Percentiles rank a stretch among this genome's conserved stretches.
These are phyloP conservation scores for Ficedula albicollis DNA, from an alignment of 2,797 vertebrate genomes.

Conservation along the genomic window DNA sequence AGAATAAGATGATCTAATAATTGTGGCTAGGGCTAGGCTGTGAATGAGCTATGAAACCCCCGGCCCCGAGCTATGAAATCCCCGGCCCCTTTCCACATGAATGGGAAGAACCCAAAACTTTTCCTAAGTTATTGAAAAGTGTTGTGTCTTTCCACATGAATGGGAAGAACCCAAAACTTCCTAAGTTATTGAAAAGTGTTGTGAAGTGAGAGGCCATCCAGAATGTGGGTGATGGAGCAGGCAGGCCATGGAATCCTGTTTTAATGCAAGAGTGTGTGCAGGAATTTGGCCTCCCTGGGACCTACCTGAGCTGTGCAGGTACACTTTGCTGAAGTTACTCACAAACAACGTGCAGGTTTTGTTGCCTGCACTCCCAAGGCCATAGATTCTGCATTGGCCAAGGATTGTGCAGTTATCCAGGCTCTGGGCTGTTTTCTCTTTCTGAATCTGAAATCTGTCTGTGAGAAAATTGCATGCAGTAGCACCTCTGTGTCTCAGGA, in stretches of 20 bases:
- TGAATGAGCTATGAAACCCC: neutral
- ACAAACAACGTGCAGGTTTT: rapidly evolving
- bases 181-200: neutral
- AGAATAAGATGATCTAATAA: neutral
- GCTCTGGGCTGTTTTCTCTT: neutral
- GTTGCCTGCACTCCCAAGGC: neutral
- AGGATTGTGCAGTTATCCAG: neutral
- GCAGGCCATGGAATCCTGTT: neutral
- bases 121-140: neutral
- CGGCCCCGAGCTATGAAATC: no score
- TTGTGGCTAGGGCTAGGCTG: neutral
- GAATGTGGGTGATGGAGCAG: neutral
- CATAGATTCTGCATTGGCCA: neutral
- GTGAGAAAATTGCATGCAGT: neutral
- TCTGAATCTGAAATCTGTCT: neutral
- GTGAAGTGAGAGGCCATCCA: neutral
- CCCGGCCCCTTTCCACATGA: neutral
- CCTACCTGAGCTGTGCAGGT: neutral
- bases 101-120: neutral
- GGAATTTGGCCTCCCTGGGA: neutral
- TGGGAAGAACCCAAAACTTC: neutral
- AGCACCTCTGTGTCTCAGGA: neutral
- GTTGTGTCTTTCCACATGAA: neutral
- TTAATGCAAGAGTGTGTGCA: no score
- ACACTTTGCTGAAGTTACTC: neutral